phyloP scores from a whole-genome alignment of 2,888 invertebrate species.

The Synanthedon vespiformis region DNA sequence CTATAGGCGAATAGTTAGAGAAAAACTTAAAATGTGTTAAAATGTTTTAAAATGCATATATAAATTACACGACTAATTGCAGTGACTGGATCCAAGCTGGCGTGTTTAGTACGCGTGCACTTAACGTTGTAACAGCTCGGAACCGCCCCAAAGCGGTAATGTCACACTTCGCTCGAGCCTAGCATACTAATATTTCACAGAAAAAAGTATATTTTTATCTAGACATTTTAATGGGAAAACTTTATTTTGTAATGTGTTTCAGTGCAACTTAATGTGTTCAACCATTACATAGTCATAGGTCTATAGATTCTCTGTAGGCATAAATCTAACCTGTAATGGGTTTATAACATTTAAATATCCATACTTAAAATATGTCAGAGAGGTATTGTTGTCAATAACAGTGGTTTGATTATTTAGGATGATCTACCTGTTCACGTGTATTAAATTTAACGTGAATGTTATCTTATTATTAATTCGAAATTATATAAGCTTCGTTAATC shows the following conservation, averaged over 20 bases:
- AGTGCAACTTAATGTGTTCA: no score
- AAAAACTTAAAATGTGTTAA: no score
- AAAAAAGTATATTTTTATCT: not conserved
- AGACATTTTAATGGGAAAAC: no score
- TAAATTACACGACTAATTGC: not conserved
- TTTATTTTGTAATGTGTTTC: no score
- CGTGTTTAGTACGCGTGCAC: conserved; percentile 13
- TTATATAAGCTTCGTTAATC: no score
- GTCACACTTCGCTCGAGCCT: conserved; percentile 25
- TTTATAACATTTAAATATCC: no score
- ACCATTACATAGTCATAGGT: no score
- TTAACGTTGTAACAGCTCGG: conserved; percentile 21
- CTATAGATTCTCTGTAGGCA: no score
- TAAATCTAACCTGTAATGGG: no score
- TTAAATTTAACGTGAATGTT: not conserved
- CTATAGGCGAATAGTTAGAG: no score
- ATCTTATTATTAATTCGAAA: not conserved
- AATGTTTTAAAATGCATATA: not conserved
- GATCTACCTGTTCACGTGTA: not conserved
- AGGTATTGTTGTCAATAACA: no score
- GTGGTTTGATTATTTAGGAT: not conserved
- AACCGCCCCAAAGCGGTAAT: conserved; percentile 31
- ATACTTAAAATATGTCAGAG: no score
- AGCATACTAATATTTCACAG: not conserved
- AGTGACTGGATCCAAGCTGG: not conserved